These are phyloP conservation scores for Cataglyphis cursor DNA, from an alignment of 2,888 invertebrate species.

Conservation along the genomic window DNA sequence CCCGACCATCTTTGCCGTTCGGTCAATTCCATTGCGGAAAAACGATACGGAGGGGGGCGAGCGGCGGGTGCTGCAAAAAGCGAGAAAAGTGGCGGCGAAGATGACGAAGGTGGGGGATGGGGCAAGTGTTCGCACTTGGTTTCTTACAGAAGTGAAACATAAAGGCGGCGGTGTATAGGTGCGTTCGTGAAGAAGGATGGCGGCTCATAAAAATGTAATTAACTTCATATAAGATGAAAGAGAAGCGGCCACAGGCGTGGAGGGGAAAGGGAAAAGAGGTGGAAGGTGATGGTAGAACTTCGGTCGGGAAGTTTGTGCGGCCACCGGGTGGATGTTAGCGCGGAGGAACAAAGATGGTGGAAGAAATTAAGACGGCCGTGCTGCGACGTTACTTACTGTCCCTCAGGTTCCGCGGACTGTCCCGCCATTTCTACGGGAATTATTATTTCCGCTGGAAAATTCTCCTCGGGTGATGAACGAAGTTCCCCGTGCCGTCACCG, in stretches of 20 bases:
- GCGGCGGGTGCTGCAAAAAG: conserved; percentile 51
- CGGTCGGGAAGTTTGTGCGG: conserved; percentile 55
- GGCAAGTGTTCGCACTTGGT: conserved; percentile 64
- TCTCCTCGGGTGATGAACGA: conserved; percentile 67
- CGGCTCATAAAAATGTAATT: conserved; percentile 82
- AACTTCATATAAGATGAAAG: conserved; percentile 82
- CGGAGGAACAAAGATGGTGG: conserved; percentile 69
- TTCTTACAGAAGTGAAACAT: conserved; percentile 65
- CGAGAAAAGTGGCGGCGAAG: conserved; percentile 44
- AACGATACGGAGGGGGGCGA: conserved; percentile 59
- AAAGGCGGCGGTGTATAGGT: conserved; percentile 58
- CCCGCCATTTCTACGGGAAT: conserved; percentile 67
- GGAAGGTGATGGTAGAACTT: conserved; percentile 18
- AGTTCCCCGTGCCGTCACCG: conserved; percentile 48
- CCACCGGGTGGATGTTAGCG: conserved; percentile 40
- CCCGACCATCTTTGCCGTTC: conserved; percentile 24
- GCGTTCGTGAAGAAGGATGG: conserved; percentile 72
- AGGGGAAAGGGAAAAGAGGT: conserved; percentile 36
- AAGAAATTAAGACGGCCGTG: conserved; percentile 77
- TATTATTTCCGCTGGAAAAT: conserved; percentile 66
- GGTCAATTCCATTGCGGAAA: conserved; percentile 48
- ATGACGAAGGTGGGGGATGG: conserved; percentile 29
- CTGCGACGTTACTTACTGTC: conserved; percentile 69
- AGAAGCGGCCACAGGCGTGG: conserved; percentile 64
- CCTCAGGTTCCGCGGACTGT: conserved; percentile 64